Percentiles rank a stretch among this genome's conserved stretches.
These are phyloP conservation scores for Parnassius glacialis DNA, from an alignment of 2,888 invertebrate species.

Conservation along the genomic window DNA sequence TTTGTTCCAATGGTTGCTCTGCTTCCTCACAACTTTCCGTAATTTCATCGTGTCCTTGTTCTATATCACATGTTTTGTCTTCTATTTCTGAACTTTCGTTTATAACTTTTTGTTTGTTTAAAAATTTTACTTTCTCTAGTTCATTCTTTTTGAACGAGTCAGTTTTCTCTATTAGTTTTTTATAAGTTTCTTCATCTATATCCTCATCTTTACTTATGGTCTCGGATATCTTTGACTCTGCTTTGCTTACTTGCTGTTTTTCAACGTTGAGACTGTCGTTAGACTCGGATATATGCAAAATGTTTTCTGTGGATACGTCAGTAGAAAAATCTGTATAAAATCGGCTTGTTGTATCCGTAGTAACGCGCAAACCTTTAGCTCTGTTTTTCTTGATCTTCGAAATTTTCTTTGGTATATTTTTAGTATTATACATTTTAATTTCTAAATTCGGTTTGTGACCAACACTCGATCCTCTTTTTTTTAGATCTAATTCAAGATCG, in stretches of 20 bases:
- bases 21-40: constrained; percentile 57
- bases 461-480: constrained; percentile 42
- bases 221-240: constrained; percentile 44
- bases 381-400: constrained; percentile 86
- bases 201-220: constrained; percentile 68
- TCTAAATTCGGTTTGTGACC: constrained; percentile 66
- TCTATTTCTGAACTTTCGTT: constrained; percentile 68
- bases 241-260: constrained; percentile 48
- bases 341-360: constrained; percentile 72
- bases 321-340: constrained; percentile 85
- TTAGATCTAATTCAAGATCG: constrained; percentile 61
- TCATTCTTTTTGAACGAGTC: constrained; percentile 79
- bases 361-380: constrained; percentile 74
- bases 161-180: constrained; percentile 74
- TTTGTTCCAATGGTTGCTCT: constrained; percentile 85
- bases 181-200: constrained; percentile 73
- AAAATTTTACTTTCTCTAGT: constrained; percentile 72
- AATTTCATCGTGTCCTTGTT: constrained; percentile 42
- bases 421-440: constrained; percentile 83
- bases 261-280: constrained; percentile 81
- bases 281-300: constrained; percentile 84
- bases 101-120: constrained; percentile 74
- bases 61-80: constrained; percentile 50
- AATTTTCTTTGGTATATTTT: constrained; percentile 86
- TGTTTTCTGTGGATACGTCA: constrained; percentile 82